Conservation (phyloP, 2,113 vertebrate genomes). For the Neofelis nebulosa region DNA sequence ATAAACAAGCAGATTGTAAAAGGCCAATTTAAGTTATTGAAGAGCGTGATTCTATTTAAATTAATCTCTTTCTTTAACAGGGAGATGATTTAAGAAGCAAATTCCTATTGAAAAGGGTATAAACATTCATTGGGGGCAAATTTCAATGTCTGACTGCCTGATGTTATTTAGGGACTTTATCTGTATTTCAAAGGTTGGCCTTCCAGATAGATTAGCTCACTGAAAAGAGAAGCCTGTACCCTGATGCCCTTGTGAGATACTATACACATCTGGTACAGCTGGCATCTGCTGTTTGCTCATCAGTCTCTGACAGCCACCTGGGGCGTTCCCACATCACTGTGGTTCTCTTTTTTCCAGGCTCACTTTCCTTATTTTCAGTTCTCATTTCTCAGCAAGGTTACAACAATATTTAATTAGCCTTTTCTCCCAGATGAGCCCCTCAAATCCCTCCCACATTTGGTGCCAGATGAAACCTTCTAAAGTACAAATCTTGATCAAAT, state of each 20-base stretch:
- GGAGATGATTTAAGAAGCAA: not conserved
- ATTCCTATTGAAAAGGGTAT: not conserved
- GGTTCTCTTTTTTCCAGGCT: not conserved
- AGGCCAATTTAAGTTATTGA: not conserved
- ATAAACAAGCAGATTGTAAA: not conserved
- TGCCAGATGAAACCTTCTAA: not conserved
- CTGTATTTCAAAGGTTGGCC: constrained; percentile 40
- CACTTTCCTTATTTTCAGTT: not conserved
- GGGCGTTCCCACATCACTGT: not conserved
- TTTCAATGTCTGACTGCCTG: not conserved
- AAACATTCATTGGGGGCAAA: not conserved
- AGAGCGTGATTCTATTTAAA: not conserved
- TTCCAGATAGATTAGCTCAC: not conserved
- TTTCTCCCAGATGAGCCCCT: not conserved
- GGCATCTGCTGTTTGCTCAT: no score
- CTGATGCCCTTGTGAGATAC: not conserved
- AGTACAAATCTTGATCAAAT: not conserved
- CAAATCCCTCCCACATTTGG: not conserved
- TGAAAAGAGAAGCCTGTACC: not conserved
- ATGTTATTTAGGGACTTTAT: not conserved
- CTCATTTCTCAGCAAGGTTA: not conserved
- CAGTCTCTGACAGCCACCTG: not conserved
- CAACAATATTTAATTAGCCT: not conserved
- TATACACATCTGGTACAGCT: not conserved
- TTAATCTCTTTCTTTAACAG: not conserved